phyloP scores from a whole-genome alignment of 2,888 invertebrate genomes.

The Lithosia quadra region DNA sequence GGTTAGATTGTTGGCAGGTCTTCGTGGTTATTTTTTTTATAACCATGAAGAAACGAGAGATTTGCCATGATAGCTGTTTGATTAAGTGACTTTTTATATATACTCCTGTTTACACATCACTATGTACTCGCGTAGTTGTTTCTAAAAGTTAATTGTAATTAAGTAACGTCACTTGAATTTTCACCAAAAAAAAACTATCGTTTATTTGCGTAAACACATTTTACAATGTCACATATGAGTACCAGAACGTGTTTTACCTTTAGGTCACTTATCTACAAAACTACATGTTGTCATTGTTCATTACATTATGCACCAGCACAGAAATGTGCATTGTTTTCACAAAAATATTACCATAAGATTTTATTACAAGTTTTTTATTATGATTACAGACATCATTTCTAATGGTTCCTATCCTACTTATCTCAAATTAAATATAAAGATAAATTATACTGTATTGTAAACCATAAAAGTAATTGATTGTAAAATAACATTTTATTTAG shows the following conservation, averaged over 20 bases:
- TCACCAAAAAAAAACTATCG: background rate
- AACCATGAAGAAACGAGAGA: background rate
- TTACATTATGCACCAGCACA: conserved; percentile 45
- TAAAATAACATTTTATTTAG: too few relatives aligned
- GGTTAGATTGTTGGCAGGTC: too few relatives aligned
- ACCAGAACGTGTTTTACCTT: conserved; percentile 36
- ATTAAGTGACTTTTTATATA: too few relatives aligned
- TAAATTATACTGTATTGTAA: too few relatives aligned
- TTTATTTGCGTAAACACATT: conserved; percentile 9
- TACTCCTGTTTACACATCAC: too few relatives aligned
- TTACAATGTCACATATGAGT: conserved; percentile 17
- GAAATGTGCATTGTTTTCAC: conserved; percentile 37
- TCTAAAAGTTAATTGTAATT: background rate
- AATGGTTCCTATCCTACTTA: background rate
- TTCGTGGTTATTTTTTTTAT: too few relatives aligned
- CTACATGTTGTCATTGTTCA: conserved; percentile 20
- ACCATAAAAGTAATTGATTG: too few relatives aligned
- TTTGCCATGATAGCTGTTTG: too few relatives aligned
- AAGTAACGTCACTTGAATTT: background rate
- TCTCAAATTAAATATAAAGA: background rate
- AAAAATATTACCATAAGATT: conserved; percentile 7
- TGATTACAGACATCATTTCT: background rate
- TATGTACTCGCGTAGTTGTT: background rate
- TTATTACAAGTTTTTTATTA: background rate
- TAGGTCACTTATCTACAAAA: conserved; percentile 35